Conservation (phyloP, 2,888 invertebrate genomes). For the Nemotelus nigrinus region DNA sequence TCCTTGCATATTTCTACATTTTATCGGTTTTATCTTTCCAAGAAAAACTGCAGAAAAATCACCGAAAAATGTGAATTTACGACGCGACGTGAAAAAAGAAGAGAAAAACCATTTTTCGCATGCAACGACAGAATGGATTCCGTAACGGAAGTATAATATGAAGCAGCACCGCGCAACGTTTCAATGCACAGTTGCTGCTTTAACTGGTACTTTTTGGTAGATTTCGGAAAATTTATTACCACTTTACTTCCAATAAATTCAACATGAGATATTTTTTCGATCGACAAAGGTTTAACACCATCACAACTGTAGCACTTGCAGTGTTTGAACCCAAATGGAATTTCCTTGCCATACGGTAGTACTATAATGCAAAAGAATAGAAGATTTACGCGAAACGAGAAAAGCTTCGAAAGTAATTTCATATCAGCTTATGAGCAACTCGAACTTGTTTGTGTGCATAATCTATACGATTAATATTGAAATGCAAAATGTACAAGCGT, state of each 20-base stretch:
- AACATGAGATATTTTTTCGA: slow-evolving; percentile 40
- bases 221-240: slow-evolving; percentile 37
- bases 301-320: background rate
- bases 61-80: slow-evolving; percentile 19
- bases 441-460: too few species aligned
- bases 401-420: background rate
- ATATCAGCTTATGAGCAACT: background rate
- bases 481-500: too few species aligned
- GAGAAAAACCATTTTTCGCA: slow-evolving; percentile 21
- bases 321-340: slow-evolving; percentile 10
- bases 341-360: background rate
- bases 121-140: background rate
- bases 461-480: too few species aligned
- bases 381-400: background rate
- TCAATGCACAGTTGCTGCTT: slow-evolving; percentile 21
- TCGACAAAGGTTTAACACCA: slow-evolving; percentile 36
- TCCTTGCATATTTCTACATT: slow-evolving; percentile 34
- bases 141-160: slow-evolving; percentile 32
- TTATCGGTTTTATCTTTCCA: slow-evolving; percentile 1
- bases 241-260: slow-evolving; percentile 46
- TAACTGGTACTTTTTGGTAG: slow-evolving; percentile 32
- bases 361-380: background rate
- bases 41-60: slow-evolving; percentile 21
- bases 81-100: slow-evolving; percentile 12
- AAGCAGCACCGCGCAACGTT: slow-evolving; percentile 15